A percentile compares a stretch with the other conserved stretches of the same genome.
phyloP scores from a whole-genome alignment of 2,888 invertebrate genomes.

The Glyphotaelius pellucidus region DNA sequence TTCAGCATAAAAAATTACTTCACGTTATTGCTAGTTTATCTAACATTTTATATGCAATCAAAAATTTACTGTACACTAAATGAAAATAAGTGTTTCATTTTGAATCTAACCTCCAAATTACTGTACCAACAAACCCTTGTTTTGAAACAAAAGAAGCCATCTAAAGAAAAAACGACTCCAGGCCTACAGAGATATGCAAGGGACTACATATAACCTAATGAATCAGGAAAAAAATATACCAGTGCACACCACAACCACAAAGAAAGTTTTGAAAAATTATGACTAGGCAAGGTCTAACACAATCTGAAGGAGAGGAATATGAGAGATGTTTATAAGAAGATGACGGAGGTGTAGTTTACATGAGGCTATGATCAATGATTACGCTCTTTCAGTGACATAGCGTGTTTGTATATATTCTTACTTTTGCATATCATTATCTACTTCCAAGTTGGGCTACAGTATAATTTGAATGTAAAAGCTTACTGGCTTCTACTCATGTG shows the following conservation, averaged over 20 bases:
- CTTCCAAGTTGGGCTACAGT: neutral
- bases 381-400: neutral
- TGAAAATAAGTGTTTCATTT: too few relatives aligned
- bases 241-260: neutral
- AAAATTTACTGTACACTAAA: too few relatives aligned
- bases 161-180: too few relatives aligned
- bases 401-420: too few relatives aligned
- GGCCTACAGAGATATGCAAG: too few relatives aligned
- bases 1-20: too few relatives aligned
- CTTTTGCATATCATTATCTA: neutral
- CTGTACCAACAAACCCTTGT: too few relatives aligned
- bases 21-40: too few relatives aligned
- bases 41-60: too few relatives aligned
- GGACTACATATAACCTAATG: neutral
- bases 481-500: neutral
- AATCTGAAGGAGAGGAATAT: neutral
- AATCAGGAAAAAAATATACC: neutral
- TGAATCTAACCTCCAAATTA: too few relatives aligned
- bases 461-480: neutral
- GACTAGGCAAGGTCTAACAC: neutral
- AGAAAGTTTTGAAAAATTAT: neutral
- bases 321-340: neutral
- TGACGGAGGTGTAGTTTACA: neutral
- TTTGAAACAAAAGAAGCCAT: too few relatives aligned
- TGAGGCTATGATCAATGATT: neutral